These are phyloP conservation scores for Tetragonisca angustula DNA, from an alignment of 2,888 invertebrate genomes.

Conservation along the genomic window DNA sequence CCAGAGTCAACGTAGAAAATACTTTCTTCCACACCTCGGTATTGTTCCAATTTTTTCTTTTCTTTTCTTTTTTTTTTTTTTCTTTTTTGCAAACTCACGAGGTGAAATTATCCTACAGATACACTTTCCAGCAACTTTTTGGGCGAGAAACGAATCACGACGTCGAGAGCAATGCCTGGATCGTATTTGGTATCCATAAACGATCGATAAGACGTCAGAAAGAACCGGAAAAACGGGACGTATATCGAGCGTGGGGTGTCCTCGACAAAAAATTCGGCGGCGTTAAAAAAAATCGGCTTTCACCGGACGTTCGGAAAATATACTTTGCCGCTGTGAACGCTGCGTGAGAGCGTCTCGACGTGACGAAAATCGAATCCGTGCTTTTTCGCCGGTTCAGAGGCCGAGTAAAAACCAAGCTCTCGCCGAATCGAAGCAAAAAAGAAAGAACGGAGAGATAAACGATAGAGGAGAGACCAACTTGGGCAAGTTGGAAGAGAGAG, in stretches of 20 bases:
- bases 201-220: conserved; percentile 43
- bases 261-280: conserved; percentile 6
- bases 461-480: background rate
- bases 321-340: background rate
- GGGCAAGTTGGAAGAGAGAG: too few species aligned
- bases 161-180: background rate
- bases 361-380: background rate
- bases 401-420: background rate
- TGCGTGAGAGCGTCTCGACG: background rate
- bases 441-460: background rate
- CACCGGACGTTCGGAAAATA: background rate
- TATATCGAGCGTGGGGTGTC: conserved; percentile 8
- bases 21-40: background rate
- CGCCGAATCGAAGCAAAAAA: background rate
- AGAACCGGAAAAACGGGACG: conserved; percentile 33
- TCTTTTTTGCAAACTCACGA: too few species aligned
- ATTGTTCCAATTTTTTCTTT: background rate
- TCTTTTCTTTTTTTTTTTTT: background rate
- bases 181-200: conserved; percentile 24
- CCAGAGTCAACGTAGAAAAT: background rate
- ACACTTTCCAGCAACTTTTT: too few species aligned
- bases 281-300: conserved; percentile 17
- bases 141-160: too few species aligned
- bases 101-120: background rate
- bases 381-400: background rate